Evolutionary conservation across 1,140 invertebrate species (phyloP).

Genomic region (Zaprionus kolodkinae): DNA sequence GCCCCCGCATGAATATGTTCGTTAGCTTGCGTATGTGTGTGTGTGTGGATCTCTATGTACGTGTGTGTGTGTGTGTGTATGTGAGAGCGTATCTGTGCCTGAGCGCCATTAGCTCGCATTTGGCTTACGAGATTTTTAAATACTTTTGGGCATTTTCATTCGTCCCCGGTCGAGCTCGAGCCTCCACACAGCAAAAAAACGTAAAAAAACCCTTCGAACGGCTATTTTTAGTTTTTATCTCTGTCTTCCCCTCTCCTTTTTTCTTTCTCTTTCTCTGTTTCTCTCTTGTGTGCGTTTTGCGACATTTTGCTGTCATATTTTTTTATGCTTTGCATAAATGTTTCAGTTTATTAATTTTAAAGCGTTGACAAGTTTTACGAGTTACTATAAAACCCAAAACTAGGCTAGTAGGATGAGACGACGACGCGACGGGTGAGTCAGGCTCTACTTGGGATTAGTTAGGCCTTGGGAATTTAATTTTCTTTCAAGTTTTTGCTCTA

Average conservation of each 20-base stretch:
- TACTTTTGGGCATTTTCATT: constrained; percentile 70
- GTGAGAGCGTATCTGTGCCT: constrained; percentile 42
- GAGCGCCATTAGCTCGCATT: constrained; percentile 71
- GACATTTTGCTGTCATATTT: constrained; percentile 28
- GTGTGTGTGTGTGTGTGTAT: constrained; percentile 34
- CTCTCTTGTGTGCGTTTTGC: constrained; percentile 1
- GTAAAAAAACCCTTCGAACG: constrained; percentile 46
- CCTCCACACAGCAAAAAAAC: neutral
- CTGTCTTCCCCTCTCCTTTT: constrained; percentile 6
- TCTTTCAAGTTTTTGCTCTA: neutral
- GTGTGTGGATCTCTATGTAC: neutral
- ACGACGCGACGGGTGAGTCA: neutral
- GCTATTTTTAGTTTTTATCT: constrained; percentile 66
- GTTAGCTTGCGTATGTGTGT: constrained; percentile 13
- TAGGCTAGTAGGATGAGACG: constrained; percentile 69
- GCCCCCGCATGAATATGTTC: constrained; percentile 47
- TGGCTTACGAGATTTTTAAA: constrained; percentile 76
- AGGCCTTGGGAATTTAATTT: neutral
- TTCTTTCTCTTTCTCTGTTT: constrained; percentile 6
- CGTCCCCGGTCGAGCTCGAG: constrained; percentile 16
- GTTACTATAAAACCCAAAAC: constrained; percentile 47
- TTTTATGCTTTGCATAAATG: constrained; percentile 60
- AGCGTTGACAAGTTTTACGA: constrained; percentile 78
- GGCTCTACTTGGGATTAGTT: too few relatives aligned
- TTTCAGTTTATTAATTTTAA: constrained; percentile 76